phyloP scores from a whole-genome alignment of 2,888 invertebrate genomes.

The Ischnura elegans region DNA sequence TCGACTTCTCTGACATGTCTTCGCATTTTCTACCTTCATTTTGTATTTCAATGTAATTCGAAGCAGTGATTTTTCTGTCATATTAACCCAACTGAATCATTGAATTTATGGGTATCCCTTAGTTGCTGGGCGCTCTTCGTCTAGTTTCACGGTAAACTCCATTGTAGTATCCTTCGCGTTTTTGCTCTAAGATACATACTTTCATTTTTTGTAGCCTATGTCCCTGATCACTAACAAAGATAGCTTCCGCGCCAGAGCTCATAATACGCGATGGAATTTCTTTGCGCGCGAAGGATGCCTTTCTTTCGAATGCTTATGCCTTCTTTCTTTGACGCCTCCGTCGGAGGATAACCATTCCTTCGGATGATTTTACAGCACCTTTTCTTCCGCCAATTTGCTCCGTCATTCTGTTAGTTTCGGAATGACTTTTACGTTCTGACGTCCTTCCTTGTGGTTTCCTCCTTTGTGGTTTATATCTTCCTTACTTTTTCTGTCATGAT shows the following conservation, averaged over 20 bases:
- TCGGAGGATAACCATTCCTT: not conserved
- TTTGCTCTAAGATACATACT: too few relatives aligned
- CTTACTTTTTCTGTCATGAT: too few relatives aligned
- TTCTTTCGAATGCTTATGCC: not conserved
- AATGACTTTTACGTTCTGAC: not conserved
- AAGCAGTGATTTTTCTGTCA: too few relatives aligned
- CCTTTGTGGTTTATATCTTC: not conserved
- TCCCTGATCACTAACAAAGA: not conserved
- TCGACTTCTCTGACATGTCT: too few relatives aligned
- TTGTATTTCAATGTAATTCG: too few relatives aligned
- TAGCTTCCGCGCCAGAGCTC: not conserved
- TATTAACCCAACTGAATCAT: too few relatives aligned
- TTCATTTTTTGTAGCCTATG: too few relatives aligned
- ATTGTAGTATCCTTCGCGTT: not conserved
- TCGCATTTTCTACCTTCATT: too few relatives aligned
- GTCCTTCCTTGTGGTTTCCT: not conserved
- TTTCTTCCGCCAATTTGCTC: not conserved
- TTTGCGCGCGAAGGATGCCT: not conserved
- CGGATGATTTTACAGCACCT: not conserved
- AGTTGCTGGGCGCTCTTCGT: not conserved
- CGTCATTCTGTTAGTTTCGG: not conserved
- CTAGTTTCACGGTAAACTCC: not conserved
- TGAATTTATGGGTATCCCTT: too few relatives aligned
- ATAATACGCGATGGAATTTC: not conserved
- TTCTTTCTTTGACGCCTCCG: not conserved